Base-by-base conservation (phyloP, 2,888 invertebrate genomes). In the Folsomia manolachei region DNA sequence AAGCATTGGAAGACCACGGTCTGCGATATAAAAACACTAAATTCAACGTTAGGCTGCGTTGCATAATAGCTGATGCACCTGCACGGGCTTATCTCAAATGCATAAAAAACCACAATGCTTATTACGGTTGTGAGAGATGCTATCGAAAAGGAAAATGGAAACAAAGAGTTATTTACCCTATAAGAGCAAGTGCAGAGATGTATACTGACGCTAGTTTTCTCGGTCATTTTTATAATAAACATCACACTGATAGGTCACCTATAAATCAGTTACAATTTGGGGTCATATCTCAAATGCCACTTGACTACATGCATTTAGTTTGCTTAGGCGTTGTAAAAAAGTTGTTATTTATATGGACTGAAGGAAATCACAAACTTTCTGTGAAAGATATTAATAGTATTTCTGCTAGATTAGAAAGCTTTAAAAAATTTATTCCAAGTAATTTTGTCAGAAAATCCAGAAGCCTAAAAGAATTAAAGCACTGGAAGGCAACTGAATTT, bases 291-390 rank as follows among this genome's bases (percentile, higher is more conserved):
- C 68, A 79, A 69, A 76, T 83, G 70, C 81, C 82, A 7, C 39
- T 81, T 21, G 81, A 83, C 21, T 81, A 81, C 70, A 80, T 83
- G 82, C 83, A 83, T 66, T 68, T 82, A 9, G 73, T 82, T 9
- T 82, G 80, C 61, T 73, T 83, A 25, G 82, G 82, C 9, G 81
- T 82, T 14, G 77, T 81, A 61, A 79, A 78, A 64, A 81, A 82
- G 62, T 65, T 82, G 1, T 39, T 83, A 0, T 61, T 71, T n/a
- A 67, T 80, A 19, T 81, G 82, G 81, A 76, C 78, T 23, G 78
- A 75, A 60, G 82, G 81, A 19, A 70, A 71, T 21, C 11, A 53
- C 25, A 70, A 71, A 25, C 24, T 75, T 18, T 23, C 63, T 1
- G 18, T 56, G 19, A n/a, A 11, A 18, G 19, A 64, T 63, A 71